Percentiles rank a stretch among this genome's conserved stretches.
phyloP scores from a whole-genome alignment of 2,888 invertebrate genomes.

The Strigamia crassipes region DNA sequence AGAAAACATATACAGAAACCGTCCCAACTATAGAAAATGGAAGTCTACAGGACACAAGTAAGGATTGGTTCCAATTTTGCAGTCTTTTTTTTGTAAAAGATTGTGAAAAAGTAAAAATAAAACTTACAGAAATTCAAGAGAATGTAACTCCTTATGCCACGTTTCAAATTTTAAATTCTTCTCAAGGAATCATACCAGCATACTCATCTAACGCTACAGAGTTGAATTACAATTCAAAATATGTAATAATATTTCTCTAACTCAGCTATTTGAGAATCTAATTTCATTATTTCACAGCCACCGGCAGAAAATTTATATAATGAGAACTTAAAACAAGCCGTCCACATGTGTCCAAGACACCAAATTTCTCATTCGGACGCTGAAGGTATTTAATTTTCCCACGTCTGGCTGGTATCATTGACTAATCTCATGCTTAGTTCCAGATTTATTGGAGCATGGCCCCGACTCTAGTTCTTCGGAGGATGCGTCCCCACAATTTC shows the following conservation, averaged over 20 bases:
- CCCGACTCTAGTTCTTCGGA: slow-evolving; percentile 42
- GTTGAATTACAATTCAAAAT: slow-evolving; percentile 27
- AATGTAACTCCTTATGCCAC: slow-evolving; percentile 41
- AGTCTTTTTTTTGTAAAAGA: neutral
- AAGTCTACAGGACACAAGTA: slow-evolving; percentile 12
- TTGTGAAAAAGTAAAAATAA: neutral
- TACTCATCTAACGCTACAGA: slow-evolving; percentile 18
- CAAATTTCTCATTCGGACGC: slow-evolving; percentile 23
- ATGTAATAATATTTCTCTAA: neutral
- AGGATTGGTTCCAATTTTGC: neutral
- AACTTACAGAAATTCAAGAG: slow-evolving; percentile 37
- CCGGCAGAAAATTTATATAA: slow-evolving; percentile 34
- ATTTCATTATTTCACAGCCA: neutral
- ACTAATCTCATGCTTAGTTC: neutral
- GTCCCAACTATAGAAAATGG: slow-evolving; percentile 36
- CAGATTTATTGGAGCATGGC: slow-evolving; percentile 43
- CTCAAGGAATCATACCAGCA: slow-evolving; percentile 27
- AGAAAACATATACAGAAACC: slow-evolving; percentile 31
- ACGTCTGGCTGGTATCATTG: too few relatives aligned
- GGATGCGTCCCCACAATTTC: slow-evolving; percentile 23
- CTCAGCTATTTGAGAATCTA: neutral
- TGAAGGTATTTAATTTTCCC: neutral
- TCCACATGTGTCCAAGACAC: slow-evolving; percentile 39
- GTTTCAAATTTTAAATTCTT: slow-evolving; percentile 41
- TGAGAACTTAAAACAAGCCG: slow-evolving; percentile 34